Evolutionary conservation across 1,140 invertebrate species (phyloP).

Genomic region (Meloidogyne exigua): DNA sequence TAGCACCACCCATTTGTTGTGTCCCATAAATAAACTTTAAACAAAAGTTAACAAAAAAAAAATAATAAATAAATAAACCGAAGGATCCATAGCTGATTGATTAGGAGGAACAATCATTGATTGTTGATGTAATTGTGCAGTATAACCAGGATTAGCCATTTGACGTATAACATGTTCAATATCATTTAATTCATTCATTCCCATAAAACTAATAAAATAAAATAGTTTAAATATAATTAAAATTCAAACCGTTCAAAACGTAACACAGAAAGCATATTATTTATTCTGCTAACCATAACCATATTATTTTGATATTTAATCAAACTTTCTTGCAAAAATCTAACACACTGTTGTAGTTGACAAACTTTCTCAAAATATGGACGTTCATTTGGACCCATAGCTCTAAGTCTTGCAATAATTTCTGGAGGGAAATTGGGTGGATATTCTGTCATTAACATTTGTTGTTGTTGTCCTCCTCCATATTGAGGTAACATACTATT

Average conservation of each 20-base stretch:
- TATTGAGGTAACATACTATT: neutral
- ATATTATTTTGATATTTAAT: neutral
- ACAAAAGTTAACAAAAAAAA: neutral
- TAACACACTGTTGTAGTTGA: slow-evolving; percentile 34
- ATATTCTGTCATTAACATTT: slow-evolving; percentile 4
- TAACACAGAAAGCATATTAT: slow-evolving; percentile 39
- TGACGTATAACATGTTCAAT: slow-evolving; percentile 26
- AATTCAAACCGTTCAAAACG: slow-evolving; percentile 35
- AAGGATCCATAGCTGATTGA: slow-evolving; percentile 24
- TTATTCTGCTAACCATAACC: slow-evolving; percentile 34
- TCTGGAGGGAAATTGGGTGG: slow-evolving; percentile 35
- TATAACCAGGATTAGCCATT: slow-evolving; percentile 9
- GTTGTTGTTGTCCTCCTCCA: no score
- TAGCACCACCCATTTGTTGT: slow-evolving; percentile 1
- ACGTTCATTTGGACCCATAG: slow-evolving; percentile 38
- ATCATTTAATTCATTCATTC: slow-evolving; percentile 22
- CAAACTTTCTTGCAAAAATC: slow-evolving; percentile 20
- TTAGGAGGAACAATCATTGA: slow-evolving; percentile 28
- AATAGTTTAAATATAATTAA: neutral
- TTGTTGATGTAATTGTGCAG: slow-evolving; percentile 21
- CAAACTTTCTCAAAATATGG: slow-evolving; percentile 44
- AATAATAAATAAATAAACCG: neutral
- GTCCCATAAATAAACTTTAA: neutral
- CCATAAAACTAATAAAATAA: slow-evolving; percentile 13
- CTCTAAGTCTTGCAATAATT: slow-evolving; percentile 31